Evolutionary conservation across 2,888 invertebrate genomes (phyloP).

Genomic region (Lasius fuliginosus): DNA sequence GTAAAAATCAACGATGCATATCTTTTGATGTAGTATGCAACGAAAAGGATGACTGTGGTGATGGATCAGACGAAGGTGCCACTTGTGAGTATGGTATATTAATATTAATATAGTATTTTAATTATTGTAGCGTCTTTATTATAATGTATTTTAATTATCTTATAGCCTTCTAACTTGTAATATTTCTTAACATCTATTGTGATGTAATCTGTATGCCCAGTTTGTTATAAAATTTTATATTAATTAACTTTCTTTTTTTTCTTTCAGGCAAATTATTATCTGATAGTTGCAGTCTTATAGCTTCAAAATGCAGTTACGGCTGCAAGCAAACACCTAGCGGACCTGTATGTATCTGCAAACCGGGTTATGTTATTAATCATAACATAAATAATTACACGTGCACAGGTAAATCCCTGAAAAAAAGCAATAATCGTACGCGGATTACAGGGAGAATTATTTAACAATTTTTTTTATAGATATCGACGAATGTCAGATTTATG

Average conservation of each 20-base stretch:
- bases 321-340: constrained; percentile 87
- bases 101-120: background rate
- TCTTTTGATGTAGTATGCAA: constrained; percentile 87
- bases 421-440: background rate
- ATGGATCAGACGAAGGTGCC: constrained; percentile 89
- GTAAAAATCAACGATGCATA: constrained; percentile 88
- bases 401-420: constrained; percentile 66
- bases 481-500: constrained; percentile 89
- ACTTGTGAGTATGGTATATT: constrained; percentile 76
- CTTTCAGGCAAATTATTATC: constrained; percentile 8
- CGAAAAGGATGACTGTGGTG: constrained; percentile 88
- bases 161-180: background rate
- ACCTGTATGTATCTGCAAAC: constrained; percentile 88
- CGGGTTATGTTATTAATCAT: constrained; percentile 77
- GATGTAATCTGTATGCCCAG: background rate
- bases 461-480: constrained; percentile 86
- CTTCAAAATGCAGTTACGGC: constrained; percentile 83
- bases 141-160: background rate
- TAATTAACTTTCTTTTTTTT: background rate
- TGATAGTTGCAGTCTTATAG: constrained; percentile 52
- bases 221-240: background rate
- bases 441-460: background rate
- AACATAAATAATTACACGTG: constrained; percentile 60
- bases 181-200: background rate
- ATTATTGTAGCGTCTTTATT: background rate